These are phyloP conservation scores for Corynorhinus townsendii DNA, from an alignment of 2,113 vertebrate species.

Conservation along the genomic window DNA sequence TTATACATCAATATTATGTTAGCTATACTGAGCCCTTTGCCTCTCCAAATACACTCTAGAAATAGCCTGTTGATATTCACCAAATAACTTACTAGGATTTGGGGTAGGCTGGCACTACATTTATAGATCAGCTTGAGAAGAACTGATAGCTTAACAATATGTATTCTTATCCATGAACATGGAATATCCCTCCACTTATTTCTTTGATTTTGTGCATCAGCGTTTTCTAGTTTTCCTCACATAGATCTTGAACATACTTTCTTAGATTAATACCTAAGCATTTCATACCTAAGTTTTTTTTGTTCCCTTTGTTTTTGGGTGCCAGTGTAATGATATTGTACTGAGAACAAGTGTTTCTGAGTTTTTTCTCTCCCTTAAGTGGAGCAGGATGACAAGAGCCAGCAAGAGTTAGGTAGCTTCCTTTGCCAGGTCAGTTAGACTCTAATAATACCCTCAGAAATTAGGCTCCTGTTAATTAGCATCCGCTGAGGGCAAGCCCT, in stretches of 20 bases:
- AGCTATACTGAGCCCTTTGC: background rate
- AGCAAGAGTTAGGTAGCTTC: background rate
- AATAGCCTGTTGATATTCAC: background rate
- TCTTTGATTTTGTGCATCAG: background rate
- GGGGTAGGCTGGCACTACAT: background rate
- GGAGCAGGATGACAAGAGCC: background rate
- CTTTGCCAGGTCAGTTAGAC: background rate
- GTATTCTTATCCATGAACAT: background rate
- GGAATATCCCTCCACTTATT: background rate
- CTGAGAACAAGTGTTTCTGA: background rate
- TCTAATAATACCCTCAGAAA: background rate
- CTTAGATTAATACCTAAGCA: background rate
- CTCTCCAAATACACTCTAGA: background rate
- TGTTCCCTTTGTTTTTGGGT: too few species aligned
- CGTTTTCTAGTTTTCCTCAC: background rate
- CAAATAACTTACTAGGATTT: background rate
- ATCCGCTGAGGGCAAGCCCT: background rate
- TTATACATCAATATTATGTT: background rate
- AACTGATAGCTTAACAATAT: background rate
- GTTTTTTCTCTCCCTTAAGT: fast-evolving
- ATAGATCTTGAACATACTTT: background rate
- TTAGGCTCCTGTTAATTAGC: background rate
- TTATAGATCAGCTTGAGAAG: background rate
- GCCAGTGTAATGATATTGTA: background rate
- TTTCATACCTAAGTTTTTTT: background rate